Evolutionary conservation across 2,888 invertebrate species (phyloP).

Genomic region (Lithosia quadra): DNA sequence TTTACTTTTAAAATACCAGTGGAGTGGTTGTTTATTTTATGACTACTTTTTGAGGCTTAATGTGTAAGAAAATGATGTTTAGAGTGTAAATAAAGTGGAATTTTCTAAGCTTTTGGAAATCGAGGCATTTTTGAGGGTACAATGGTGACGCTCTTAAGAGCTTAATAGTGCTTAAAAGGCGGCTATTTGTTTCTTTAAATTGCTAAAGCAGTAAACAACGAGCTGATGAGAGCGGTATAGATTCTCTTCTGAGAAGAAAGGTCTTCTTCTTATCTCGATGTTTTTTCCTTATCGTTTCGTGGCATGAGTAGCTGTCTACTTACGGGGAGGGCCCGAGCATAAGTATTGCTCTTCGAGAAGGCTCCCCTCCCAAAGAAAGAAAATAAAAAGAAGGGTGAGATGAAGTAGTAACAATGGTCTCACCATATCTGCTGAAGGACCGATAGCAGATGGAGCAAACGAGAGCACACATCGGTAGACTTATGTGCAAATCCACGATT

Average conservation of each 20-base stretch:
- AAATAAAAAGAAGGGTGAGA: too few species aligned
- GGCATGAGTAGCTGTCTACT: too few species aligned
- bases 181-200: background rate
- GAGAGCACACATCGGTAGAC: background rate
- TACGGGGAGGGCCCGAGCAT: too few species aligned
- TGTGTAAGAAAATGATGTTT: slow-evolving; percentile 1
- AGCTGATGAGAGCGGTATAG: too few species aligned
- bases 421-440: too few species aligned
- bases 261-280: too few species aligned
- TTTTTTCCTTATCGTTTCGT: too few species aligned
- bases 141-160: background rate
- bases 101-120: background rate
- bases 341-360: too few species aligned
- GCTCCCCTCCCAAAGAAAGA: too few species aligned
- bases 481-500: background rate
- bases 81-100: background rate
- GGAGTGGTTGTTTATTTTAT: slow-evolving; percentile 33
- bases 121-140: background rate
- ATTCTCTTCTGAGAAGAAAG: too few species aligned
- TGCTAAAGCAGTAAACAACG: background rate
- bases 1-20: slow-evolving; percentile 33
- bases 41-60: slow-evolving; percentile 16
- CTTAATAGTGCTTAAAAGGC: background rate
- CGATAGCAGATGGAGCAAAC: too few species aligned
- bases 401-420: too few species aligned